phyloP scores from a whole-genome alignment of 2,113 vertebrate genomes.

The Onychostoma macrolepis region DNA sequence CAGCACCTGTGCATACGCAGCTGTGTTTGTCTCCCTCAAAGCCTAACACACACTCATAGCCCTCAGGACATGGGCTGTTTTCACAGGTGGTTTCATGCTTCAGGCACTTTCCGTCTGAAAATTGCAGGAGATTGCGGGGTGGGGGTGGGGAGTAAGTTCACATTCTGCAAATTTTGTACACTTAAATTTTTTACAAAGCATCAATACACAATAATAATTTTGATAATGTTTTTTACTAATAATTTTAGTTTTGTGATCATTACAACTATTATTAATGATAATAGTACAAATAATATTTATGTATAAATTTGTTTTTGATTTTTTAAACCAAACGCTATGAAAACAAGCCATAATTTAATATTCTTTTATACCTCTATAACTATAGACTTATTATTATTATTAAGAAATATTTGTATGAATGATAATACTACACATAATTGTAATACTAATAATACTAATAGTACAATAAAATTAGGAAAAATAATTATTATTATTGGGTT shows the following conservation, averaged over 20 bases:
- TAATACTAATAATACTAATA: too few relatives aligned
- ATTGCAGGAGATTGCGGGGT: constrained; percentile 5
- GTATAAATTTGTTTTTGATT: too few relatives aligned
- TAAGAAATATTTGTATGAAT: too few relatives aligned
- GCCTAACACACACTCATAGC: constrained; percentile 76
- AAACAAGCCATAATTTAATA: too few relatives aligned
- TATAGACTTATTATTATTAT: too few relatives aligned
- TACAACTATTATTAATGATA: not conserved
- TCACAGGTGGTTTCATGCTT: constrained; percentile 70
- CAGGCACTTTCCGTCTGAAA: constrained; percentile 78
- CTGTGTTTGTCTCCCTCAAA: constrained; percentile 73
- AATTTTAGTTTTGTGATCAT: not conserved
- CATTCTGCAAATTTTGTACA: not conserved
- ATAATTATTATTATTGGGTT: too few relatives aligned
- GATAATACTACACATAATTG: too few relatives aligned
- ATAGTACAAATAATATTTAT: too few relatives aligned
- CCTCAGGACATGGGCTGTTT: constrained; percentile 75
- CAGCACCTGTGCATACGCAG: constrained; percentile 77
- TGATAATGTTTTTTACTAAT: not conserved
- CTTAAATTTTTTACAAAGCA: not conserved
- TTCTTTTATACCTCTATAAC: too few relatives aligned
- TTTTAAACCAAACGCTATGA: too few relatives aligned
- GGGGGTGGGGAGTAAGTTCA: not conserved
- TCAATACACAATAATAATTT: not conserved
- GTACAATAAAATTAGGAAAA: too few relatives aligned